Base-by-base conservation (phyloP, 2,113 vertebrate species). In the Peromyscus polionotus region DNA sequence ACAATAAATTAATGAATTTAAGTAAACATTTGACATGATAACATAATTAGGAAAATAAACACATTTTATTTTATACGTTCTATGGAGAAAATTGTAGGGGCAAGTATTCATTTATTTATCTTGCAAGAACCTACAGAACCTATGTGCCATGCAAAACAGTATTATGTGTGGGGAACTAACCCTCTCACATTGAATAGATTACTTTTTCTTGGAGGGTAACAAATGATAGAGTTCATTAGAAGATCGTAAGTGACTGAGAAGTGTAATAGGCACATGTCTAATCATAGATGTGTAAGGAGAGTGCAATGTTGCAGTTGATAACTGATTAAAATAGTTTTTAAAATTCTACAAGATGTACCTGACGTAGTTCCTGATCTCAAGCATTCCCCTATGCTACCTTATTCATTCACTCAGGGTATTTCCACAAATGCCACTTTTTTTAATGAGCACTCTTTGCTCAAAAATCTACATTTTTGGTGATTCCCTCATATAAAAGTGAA, bases 221-320 rank as follows among this genome's bases (percentile, higher is more conserved):
- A 39, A 19, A 33, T 54, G 14, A 20, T 33, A 24, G 3, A n/a
- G 5, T 76, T 93, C 54, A 76, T 76, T 68, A 79, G 24, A 76
- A 83, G 24, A 22, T 28, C 1, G 16, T 31, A 65, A 87, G 2
- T 31, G 5, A 16, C 77, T 42, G 4, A n/a, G 6, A 33, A 88
- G 5, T 45, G 3, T 10, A 13, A 20, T 4, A 48, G 0, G 5
- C 1, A 63, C 1, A 36, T 7, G 31, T 22, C 36, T 8, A 94
- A 86, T 7, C 0, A 28, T 57, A 68, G 4, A 17, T 45, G 12
- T 61, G 0, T 5, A 22, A 4, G 51, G 0, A 88, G 12, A 61
- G 3, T 42, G 1, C 3, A 36, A 48, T 2, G 45, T 17, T 59
- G 19, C 4, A 63, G 1, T 45, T 45, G 2, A 68, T n/a, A 92